Percentiles rank a stretch among this genome's conserved stretches.
Conservation (phyloP, 2,888 invertebrate species). For the Drosophila mettleri region DNA sequence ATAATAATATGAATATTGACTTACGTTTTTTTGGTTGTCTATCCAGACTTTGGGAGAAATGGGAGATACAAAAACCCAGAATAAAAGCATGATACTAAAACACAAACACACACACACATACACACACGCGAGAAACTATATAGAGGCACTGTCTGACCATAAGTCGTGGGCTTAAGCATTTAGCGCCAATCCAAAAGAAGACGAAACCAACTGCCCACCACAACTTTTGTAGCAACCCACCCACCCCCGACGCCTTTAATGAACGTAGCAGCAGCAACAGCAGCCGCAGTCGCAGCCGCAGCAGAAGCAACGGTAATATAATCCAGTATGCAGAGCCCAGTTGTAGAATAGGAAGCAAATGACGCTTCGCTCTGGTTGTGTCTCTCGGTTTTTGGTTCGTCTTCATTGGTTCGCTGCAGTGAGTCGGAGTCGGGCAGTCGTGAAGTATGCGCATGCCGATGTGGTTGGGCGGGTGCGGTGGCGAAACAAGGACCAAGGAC, state of each 20-base stretch:
- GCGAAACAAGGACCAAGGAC: slow-evolving; percentile 66
- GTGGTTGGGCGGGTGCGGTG: slow-evolving; percentile 70
- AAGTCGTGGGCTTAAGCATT: slow-evolving; percentile 38
- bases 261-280: slow-evolving; percentile 4
- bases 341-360: slow-evolving; percentile 33
- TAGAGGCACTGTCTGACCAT: slow-evolving; percentile 17
- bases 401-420: slow-evolving; percentile 71
- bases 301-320: slow-evolving; percentile 9
- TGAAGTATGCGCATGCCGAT: slow-evolving; percentile 56
- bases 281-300: not conserved
- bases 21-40: not conserved
- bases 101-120: not conserved
- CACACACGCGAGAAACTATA: not conserved
- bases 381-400: slow-evolving; percentile 56
- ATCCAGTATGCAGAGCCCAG: slow-evolving; percentile 11
- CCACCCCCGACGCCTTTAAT: slow-evolving; percentile 13
- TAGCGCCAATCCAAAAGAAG: slow-evolving; percentile 45
- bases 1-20: not conserved
- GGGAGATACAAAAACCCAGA: not conserved
- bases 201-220: slow-evolving; percentile 29
- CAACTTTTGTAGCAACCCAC: slow-evolving; percentile 9
- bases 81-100: not conserved
- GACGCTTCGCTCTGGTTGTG: slow-evolving; percentile 30
- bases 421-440: slow-evolving; percentile 51
- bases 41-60: not conserved